These are phyloP conservation scores for Leucania comma DNA, from an alignment of 2,888 invertebrate genomes.

Conservation along the genomic window DNA sequence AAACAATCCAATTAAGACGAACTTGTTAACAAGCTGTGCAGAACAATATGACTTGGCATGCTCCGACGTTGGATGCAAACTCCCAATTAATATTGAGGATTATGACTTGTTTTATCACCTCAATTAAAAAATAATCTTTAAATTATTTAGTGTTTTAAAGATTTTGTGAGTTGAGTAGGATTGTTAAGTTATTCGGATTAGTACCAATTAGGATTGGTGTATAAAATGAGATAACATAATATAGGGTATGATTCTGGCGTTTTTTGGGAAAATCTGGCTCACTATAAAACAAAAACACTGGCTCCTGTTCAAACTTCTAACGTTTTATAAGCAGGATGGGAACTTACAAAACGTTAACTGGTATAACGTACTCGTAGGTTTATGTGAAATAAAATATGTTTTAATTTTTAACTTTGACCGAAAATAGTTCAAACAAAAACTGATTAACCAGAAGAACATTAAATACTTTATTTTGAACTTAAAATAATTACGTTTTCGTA, in stretches of 20 bases:
- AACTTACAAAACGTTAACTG: no score
- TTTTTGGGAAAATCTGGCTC: background rate
- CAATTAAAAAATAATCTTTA: no score
- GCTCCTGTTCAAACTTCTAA: no score
- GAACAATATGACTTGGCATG: slow-evolving; percentile 51
- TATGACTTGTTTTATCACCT: background rate
- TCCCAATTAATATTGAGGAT: slow-evolving; percentile 33
- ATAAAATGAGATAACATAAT: background rate
- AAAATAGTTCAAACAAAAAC: no score
- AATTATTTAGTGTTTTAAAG: background rate
- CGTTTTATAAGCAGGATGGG: no score
- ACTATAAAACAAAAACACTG: background rate
- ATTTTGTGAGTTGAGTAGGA: background rate
- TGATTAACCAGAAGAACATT: no score
- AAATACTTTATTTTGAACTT: no score
- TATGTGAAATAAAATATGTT: no score
- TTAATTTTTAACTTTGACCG: no score
- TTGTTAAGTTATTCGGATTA: background rate
- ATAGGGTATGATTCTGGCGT: background rate
- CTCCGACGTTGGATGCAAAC: slow-evolving; percentile 37
- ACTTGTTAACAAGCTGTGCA: slow-evolving; percentile 56
- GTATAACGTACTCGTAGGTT: no score
- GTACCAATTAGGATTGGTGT: no score
- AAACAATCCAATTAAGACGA: slow-evolving; percentile 64
- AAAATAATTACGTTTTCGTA: background rate